A percentile compares a stretch with the other conserved stretches of the same genome.
Conservation (phyloP, 2,113 vertebrate genomes). For the Lasiurus borealis region DNA sequence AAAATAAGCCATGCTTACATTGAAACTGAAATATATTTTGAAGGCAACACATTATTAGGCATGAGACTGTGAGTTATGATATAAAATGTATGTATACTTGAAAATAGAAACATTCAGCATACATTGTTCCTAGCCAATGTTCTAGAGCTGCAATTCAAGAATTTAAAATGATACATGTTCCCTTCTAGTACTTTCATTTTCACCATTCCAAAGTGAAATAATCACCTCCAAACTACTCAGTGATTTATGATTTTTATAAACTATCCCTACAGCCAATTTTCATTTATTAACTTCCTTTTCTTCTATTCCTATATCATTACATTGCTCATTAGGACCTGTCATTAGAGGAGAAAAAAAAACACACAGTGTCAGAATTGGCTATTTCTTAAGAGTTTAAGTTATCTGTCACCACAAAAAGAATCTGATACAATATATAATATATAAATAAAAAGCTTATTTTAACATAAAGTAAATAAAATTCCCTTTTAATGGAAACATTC, state of each 20-base stretch:
- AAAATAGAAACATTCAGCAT: neutral
- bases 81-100: constrained; percentile 17
- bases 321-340: constrained; percentile 29
- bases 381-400: constrained; percentile 33
- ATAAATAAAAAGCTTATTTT: constrained; percentile 23
- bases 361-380: neutral
- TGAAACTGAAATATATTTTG: constrained; percentile 40
- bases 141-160: constrained; percentile 1
- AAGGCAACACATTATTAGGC: neutral
- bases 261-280: constrained; percentile 10
- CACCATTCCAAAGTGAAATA: constrained; percentile 56
- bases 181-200: constrained; percentile 20
- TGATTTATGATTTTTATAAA: constrained; percentile 57
- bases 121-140: neutral
- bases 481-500: neutral
- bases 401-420: neutral
- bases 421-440: neutral
- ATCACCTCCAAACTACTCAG: constrained; percentile 41
- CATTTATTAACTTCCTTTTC: constrained; percentile 48
- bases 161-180: neutral
- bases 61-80: neutral
- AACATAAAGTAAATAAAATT: neutral
- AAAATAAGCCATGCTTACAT: neutral
- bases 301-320: constrained; percentile 57
- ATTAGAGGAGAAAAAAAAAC: constrained; percentile 39